A percentile compares a stretch with the other conserved stretches of the same genome.
Evolutionary conservation across 2,113 vertebrate species (phyloP).

Genomic region (Turnix velox): DNA sequence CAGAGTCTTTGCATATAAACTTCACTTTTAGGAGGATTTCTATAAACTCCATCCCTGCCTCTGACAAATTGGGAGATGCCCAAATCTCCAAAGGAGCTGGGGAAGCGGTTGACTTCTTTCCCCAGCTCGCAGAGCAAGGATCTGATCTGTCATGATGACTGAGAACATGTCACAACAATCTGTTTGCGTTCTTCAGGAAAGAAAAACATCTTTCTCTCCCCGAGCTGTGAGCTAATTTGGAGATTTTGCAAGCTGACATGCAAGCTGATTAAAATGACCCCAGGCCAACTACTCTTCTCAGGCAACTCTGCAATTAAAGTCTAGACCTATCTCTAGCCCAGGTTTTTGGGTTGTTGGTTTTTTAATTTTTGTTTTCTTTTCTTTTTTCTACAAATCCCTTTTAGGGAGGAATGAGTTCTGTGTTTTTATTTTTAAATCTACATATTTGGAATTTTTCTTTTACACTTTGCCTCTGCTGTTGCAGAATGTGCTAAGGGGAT

Average conservation of each 20-base stretch:
- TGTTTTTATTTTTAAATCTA: conserved; percentile 62
- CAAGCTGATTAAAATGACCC: conserved; percentile 79
- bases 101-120: conserved; percentile 42
- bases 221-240: conserved; percentile 74
- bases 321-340: conserved; percentile 57
- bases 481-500: conserved; percentile 48
- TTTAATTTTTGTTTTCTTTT: background rate
- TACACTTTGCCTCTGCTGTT: conserved; percentile 20
- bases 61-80: conserved; percentile 58
- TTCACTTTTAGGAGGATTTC: conserved; percentile 56
- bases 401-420: conserved; percentile 1
- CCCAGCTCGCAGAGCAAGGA: conserved; percentile 21
- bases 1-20: conserved; percentile 41
- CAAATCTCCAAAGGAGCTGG: conserved; percentile 50
- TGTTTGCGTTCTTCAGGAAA: conserved; percentile 72
- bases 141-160: conserved; percentile 76
- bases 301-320: conserved; percentile 58
- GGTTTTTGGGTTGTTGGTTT: too few relatives aligned
- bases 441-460: conserved; percentile 55
- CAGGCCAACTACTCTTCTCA: conserved; percentile 67
- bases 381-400: background rate
- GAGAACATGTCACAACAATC: conserved; percentile 77
- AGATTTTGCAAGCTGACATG: conserved; percentile 75
- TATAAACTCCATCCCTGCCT: conserved; percentile 26
- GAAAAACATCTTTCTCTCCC: conserved; percentile 74